phyloP scores from a whole-genome alignment of 2,113 vertebrate species.

The Eolophus roseicapilla region DNA sequence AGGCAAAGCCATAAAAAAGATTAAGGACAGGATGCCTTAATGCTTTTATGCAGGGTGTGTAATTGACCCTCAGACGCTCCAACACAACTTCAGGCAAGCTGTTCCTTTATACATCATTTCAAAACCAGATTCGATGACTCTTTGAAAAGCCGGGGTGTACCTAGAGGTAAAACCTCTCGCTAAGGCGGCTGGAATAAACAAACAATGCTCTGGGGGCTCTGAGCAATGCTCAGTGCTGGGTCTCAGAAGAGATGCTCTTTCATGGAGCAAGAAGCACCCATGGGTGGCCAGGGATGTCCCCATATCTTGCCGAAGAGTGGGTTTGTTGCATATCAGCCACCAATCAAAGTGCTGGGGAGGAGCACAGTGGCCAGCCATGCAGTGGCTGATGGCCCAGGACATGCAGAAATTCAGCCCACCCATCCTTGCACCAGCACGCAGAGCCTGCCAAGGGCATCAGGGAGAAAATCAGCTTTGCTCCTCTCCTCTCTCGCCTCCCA shows the following conservation, averaged over 20 bases:
- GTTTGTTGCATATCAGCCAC: not conserved
- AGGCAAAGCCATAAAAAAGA: constrained; percentile 37
- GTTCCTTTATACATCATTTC: not conserved
- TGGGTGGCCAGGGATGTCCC: not conserved
- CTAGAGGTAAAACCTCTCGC: not conserved
- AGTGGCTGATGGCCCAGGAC: not conserved
- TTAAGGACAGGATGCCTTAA: constrained; percentile 8
- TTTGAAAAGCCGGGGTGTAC: not conserved
- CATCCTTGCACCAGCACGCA: not conserved
- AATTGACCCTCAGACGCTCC: not conserved
- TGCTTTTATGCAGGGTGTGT: not conserved
- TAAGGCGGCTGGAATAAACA: not conserved
- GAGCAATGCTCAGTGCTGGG: not conserved
- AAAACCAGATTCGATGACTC: not conserved
- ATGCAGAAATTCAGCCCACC: not conserved
- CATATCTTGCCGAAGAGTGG: fast-evolving
- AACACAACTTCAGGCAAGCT: not conserved
- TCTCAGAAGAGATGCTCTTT: not conserved
- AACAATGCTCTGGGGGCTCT: not conserved
- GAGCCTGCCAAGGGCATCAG: not conserved
- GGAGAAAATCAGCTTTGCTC: not conserved
- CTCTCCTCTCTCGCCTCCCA: fast-evolving
- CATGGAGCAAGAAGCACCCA: not conserved
- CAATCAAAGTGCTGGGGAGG: fast-evolving
- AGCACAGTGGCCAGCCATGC: not conserved